Evolutionary conservation across 64 coral and sea anemone genomes (phyloP).

Genomic region (Dendronephthya gigantea): DNA sequence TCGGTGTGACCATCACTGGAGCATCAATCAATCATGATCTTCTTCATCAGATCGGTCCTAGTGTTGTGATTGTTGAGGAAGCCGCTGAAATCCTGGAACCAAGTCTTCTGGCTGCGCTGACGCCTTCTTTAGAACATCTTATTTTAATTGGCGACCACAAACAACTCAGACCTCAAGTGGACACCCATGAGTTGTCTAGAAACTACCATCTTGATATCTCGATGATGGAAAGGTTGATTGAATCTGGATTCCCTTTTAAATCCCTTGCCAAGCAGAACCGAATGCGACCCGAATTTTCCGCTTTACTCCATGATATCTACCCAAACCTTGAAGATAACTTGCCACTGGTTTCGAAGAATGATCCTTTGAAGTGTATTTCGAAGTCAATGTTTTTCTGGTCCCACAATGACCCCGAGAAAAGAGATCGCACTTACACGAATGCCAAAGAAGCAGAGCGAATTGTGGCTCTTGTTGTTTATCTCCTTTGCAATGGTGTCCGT

Average conservation of each 20-base stretch:
- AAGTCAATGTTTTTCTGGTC: neutral
- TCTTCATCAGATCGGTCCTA: conserved; percentile 4
- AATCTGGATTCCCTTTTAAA: neutral
- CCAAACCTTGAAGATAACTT: neutral
- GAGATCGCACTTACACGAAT: neutral
- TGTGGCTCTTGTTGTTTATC: neutral
- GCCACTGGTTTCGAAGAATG: neutral
- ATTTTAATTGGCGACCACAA: neutral
- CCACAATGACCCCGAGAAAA: neutral
- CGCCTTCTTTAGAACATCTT: neutral
- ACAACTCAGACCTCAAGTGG: neutral
- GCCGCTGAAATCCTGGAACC: conserved; percentile 54
- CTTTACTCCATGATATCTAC: neutral
- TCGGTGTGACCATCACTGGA: neutral
- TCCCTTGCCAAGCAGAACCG: neutral
- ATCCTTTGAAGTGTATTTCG: neutral
- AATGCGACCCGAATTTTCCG: neutral
- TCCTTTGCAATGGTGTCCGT: neutral
- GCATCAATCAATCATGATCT: neutral
- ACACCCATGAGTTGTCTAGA: neutral
- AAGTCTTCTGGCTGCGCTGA: neutral
- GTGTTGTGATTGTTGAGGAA: conserved; percentile 51
- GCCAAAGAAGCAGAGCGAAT: neutral
- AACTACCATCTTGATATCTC: neutral
- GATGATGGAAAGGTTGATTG: conserved; percentile 10